A percentile compares a stretch with the other conserved stretches of the same genome.
Conservation (phyloP, 1,140 invertebrate species). For the Homalodisca vitripennis region DNA sequence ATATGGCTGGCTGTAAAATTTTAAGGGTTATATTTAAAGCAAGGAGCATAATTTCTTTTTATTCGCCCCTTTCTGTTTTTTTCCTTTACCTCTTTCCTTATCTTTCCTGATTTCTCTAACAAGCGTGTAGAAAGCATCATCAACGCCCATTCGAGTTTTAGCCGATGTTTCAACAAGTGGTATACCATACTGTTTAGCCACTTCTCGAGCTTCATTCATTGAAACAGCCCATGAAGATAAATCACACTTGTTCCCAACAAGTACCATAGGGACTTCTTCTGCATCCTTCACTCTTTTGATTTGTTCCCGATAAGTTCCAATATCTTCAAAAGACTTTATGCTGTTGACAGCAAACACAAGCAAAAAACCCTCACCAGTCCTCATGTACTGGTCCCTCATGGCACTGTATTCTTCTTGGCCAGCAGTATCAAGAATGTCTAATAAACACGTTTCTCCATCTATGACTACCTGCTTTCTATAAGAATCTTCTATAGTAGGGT, state of each 20-base stretch:
- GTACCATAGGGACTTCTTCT: conserved; percentile 94
- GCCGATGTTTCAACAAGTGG: conserved; percentile 99
- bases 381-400: conserved; percentile 97
- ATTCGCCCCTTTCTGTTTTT: no score
- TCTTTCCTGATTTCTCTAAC: conserved; percentile 83
- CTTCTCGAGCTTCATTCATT: conserved; percentile 77
- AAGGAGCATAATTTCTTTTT: no score
- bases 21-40: no score
- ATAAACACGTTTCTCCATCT: conserved; percentile 95
- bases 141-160: conserved; percentile 96
- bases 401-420: conserved; percentile 93
- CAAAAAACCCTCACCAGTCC: conserved; percentile 96
- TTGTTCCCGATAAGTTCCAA: conserved; percentile 87
- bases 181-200: conserved; percentile 92
- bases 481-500: conserved; percentile 93
- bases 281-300: conserved; percentile 95
- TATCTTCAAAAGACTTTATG: conserved; percentile 76
- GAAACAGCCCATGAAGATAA: conserved; percentile 74
- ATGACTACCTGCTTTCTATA: conserved; percentile 99
- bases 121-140: conserved; percentile 98
- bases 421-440: conserved; percentile 98
- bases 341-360: conserved; percentile 73
- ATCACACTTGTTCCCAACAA: conserved; percentile 99
- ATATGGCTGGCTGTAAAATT: no score
- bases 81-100: conserved; percentile 39